phyloP scores from a whole-genome alignment of 2,113 vertebrate species.

The Dromaius novaehollandiae region DNA sequence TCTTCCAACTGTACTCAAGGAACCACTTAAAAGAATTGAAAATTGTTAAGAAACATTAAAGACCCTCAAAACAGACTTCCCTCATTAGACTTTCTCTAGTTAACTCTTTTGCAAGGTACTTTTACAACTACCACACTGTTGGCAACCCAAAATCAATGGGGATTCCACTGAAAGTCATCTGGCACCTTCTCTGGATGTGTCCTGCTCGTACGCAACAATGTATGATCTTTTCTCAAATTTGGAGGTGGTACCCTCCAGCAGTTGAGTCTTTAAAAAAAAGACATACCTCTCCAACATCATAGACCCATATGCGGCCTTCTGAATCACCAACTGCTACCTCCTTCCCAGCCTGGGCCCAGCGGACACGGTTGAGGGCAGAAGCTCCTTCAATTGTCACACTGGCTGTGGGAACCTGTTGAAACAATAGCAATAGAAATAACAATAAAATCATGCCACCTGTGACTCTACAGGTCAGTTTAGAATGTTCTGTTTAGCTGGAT shows the following conservation, averaged over 20 bases:
- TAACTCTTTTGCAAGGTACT: not conserved
- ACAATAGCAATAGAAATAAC: constrained; percentile 21
- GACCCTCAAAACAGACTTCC: not conserved
- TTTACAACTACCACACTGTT: not conserved
- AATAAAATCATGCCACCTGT: constrained; percentile 4
- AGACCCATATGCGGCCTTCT: constrained; percentile 96
- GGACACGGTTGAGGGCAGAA: constrained; percentile 93
- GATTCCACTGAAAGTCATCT: not conserved
- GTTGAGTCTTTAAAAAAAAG: not conserved
- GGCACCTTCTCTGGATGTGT: not conserved
- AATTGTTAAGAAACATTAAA: not conserved
- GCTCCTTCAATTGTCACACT: constrained; percentile 94
- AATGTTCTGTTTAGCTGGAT: not conserved
- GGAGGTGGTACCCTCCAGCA: not conserved
- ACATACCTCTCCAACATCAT: constrained; percentile 95
- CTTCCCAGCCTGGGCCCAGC: constrained; percentile 93
- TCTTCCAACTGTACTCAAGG: not conserved
- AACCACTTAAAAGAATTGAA: not conserved
- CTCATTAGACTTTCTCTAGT: not conserved
- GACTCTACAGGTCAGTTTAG: not conserved
- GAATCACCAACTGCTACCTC: constrained; percentile 98
- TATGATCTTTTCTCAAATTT: not conserved
- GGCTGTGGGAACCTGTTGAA: constrained; percentile 90
- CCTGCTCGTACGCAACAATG: not conserved
- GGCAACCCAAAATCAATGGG: not conserved